Evolutionary conservation across 2,797 vertebrate genomes (phyloP).

Genomic region (Euphonia xanthogaster): DNA sequence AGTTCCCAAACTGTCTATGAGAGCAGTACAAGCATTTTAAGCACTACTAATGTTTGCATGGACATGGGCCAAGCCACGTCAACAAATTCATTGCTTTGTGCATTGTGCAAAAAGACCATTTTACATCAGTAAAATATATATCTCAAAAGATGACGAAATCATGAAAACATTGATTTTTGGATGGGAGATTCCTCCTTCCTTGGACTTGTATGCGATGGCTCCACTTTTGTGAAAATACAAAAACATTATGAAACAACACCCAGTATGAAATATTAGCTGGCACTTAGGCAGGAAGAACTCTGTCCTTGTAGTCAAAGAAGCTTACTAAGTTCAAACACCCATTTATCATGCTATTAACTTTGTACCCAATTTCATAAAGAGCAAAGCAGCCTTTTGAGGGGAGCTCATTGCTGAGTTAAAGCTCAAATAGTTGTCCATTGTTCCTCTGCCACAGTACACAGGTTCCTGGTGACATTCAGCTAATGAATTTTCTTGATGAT

Average conservation of each 20-base stretch:
- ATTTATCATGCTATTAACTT: conserved; percentile 59
- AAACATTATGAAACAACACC: background rate
- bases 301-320: conserved; percentile 3
- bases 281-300: background rate
- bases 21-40: background rate
- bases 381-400: conserved; percentile 29
- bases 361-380: background rate
- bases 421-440: conserved; percentile 46
- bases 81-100: background rate
- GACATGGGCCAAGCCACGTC: accelerated
- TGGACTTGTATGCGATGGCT: background rate
- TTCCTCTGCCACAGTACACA: conserved; percentile 64
- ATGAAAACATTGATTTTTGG: background rate
- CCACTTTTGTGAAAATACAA: background rate
- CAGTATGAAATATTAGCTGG: background rate
- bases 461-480: conserved; percentile 68
- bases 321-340: conserved; percentile 17
- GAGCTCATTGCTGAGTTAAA: conserved; percentile 56
- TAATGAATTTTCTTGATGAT: conserved; percentile 78
- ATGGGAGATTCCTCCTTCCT: background rate
- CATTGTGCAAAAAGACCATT: background rate
- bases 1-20: background rate
- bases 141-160: background rate
- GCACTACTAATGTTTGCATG: background rate
- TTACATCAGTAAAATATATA: background rate